These are phyloP conservation scores for Rhinopithecus roxellana DNA, from an alignment of 2,113 vertebrate species.

Conservation along the genomic window DNA sequence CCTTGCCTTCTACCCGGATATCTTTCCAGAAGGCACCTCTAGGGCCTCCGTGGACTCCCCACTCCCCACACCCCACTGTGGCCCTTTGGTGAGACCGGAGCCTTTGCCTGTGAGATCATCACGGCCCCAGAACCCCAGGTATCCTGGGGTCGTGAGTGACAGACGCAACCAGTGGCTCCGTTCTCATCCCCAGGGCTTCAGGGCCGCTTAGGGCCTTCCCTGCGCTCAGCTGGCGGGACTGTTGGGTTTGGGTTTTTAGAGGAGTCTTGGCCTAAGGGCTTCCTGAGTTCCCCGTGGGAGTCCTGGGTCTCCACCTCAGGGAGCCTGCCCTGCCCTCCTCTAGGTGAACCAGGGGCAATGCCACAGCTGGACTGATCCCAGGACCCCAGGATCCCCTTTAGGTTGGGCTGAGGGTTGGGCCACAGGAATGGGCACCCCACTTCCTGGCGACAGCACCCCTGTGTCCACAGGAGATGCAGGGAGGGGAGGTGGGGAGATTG, in stretches of 20 bases:
- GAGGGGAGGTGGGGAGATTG: rapidly evolving
- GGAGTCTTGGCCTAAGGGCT: no score
- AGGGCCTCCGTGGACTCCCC: neutral
- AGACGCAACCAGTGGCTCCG: neutral
- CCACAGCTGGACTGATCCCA: neutral
- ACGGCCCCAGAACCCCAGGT: neutral
- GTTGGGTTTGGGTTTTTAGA: neutral
- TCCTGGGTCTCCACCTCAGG: neutral
- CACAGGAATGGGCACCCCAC: neutral
- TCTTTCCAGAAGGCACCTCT: neutral
- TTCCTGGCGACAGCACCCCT: neutral
- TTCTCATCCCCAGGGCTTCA: no score
- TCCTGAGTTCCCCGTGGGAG: neutral
- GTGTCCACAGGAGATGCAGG: neutral
- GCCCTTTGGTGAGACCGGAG: neutral
- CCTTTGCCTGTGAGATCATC: neutral
- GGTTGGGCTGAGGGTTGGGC: neutral
- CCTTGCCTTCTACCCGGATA: neutral
- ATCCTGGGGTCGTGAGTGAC: no score
- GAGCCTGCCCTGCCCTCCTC: neutral
- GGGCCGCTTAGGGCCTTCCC: neutral
- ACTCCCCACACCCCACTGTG: neutral
- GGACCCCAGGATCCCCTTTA: neutral
- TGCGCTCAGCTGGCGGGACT: neutral
- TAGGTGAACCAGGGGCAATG: neutral